Percentiles rank a stretch among this genome's conserved stretches.
phyloP scores from a whole-genome alignment of 2,113 vertebrate species.

The Ondatra zibethicus region DNA sequence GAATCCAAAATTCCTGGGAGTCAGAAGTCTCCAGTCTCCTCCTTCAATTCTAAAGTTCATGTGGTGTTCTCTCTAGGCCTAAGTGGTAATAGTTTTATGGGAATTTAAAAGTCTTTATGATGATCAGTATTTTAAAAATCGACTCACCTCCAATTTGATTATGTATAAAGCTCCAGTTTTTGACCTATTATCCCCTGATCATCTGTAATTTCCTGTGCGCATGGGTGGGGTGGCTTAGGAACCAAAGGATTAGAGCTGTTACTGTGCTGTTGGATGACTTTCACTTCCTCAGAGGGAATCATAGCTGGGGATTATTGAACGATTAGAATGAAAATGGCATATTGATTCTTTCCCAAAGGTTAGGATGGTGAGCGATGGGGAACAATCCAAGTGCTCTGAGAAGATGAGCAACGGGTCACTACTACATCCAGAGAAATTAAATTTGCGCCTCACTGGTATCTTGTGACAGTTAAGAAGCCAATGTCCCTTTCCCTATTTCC shows the following conservation, averaged over 20 bases:
- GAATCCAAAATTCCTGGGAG: neutral
- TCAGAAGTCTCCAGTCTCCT: neutral
- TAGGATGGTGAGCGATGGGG: conserved; percentile 64
- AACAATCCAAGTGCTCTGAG: conserved; percentile 35
- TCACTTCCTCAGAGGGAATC: conserved; percentile 65
- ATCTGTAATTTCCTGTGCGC: neutral
- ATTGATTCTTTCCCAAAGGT: conserved; percentile 59
- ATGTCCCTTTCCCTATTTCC: neutral
- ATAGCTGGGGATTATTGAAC: conserved; percentile 17
- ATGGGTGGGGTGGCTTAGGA: neutral
- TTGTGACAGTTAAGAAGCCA: neutral
- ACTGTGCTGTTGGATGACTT: conserved; percentile 4
- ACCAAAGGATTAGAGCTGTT: neutral
- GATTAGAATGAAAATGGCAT: conserved; percentile 36
- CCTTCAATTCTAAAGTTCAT: neutral
- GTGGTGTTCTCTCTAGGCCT: conserved; percentile 12
- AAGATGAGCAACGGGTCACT: neutral
- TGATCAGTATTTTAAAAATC: neutral
- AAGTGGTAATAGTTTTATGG: neutral
- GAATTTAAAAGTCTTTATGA: neutral
- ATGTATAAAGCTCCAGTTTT: neutral
- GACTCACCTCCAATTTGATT: neutral
- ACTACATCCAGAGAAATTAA: conserved; percentile 46
- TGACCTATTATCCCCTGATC: neutral
- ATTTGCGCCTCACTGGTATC: neutral